phyloP scores from a whole-genome alignment of 1,140 invertebrate genomes.

The Teleogryllus occipitalis region DNA sequence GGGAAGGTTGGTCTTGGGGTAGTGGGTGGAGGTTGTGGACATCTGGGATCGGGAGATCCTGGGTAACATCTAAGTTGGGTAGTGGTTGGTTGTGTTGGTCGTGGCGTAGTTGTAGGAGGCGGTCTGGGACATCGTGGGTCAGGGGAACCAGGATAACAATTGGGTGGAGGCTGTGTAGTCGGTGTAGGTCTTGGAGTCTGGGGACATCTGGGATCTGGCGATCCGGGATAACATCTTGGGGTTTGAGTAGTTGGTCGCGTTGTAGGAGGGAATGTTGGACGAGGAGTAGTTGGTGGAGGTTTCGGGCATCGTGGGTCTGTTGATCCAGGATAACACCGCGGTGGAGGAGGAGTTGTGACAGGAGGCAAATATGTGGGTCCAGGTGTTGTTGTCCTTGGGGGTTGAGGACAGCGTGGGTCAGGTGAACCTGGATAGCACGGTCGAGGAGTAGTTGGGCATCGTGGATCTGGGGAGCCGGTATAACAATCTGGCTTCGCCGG shows the following conservation, averaged over 20 bases:
- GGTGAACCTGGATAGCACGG: conserved; percentile 27
- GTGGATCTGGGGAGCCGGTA: conserved; percentile 31
- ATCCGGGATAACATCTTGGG: conserved; percentile 38
- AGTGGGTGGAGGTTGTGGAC: conserved; percentile 27
- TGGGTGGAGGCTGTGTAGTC: conserved; percentile 26
- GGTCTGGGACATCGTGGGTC: conserved; percentile 31
- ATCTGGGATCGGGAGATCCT: conserved; percentile 35
- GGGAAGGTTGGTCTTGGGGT: conserved; percentile 17
- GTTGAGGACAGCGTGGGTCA: conserved; percentile 26
- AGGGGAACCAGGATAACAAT: conserved; percentile 31
- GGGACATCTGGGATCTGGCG: conserved; percentile 37
- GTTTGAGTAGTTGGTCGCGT: conserved; percentile 21
- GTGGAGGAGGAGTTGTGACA: conserved; percentile 15
- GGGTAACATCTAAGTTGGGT: conserved; percentile 31
- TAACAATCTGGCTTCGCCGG: conserved; percentile 23
- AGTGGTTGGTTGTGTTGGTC: conserved; percentile 24
- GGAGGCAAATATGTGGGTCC: conserved; percentile 26
- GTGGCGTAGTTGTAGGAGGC: conserved; percentile 19
- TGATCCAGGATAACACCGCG: conserved; percentile 30
- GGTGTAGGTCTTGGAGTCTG: conserved; percentile 18
- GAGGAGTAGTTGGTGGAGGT: conserved; percentile 25
- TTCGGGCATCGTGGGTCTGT: conserved; percentile 32
- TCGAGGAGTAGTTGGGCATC: conserved; percentile 26
- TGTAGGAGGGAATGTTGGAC: not conserved
- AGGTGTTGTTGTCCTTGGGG: conserved; percentile 22